phyloP scores from a whole-genome alignment of 1,140 invertebrate species.

The Megalopta genalis region DNA sequence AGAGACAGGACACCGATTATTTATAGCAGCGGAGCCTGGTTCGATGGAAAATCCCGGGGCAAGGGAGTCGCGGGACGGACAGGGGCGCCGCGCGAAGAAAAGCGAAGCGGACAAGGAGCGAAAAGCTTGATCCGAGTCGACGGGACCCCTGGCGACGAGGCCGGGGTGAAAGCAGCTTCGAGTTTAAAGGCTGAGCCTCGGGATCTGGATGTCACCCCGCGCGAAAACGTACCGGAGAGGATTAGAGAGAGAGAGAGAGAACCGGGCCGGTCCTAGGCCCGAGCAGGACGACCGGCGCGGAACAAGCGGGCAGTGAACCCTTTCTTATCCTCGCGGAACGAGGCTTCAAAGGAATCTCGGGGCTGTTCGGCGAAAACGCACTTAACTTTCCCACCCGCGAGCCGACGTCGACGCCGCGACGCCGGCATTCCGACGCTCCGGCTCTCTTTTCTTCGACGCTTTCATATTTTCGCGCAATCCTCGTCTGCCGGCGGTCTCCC shows the following conservation, averaged over 20 bases:
- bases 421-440: slow-evolving; percentile 27
- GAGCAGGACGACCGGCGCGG: neutral
- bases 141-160: slow-evolving; percentile 56
- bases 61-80: neutral
- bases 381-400: slow-evolving; percentile 56
- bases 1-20: slow-evolving; percentile 18
- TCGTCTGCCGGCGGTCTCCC: slow-evolving; percentile 46
- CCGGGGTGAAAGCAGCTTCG: slow-evolving; percentile 62
- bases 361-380: slow-evolving; percentile 48
- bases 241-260: slow-evolving; percentile 46
- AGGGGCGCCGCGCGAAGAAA: neutral
- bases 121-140: slow-evolving; percentile 62
- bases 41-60: slow-evolving; percentile 27
- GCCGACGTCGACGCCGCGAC: neutral
- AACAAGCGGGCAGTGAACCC: slow-evolving; percentile 50
- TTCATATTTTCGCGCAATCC: slow-evolving; percentile 26
- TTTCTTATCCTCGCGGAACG: slow-evolving; percentile 53
- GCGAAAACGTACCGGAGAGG: slow-evolving; percentile 61
- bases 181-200: slow-evolving; percentile 67
- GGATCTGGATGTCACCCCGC: slow-evolving; percentile 62
- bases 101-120: slow-evolving; percentile 33
- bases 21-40: slow-evolving; percentile 23
- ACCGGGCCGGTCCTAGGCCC: neutral
- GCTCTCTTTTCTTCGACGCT: slow-evolving; percentile 22
- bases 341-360: slow-evolving; percentile 57